Percentiles rank a stretch among this genome's conserved stretches.
phyloP scores from a whole-genome alignment of 2,888 invertebrate genomes.

The Leptopilina myrica region DNA sequence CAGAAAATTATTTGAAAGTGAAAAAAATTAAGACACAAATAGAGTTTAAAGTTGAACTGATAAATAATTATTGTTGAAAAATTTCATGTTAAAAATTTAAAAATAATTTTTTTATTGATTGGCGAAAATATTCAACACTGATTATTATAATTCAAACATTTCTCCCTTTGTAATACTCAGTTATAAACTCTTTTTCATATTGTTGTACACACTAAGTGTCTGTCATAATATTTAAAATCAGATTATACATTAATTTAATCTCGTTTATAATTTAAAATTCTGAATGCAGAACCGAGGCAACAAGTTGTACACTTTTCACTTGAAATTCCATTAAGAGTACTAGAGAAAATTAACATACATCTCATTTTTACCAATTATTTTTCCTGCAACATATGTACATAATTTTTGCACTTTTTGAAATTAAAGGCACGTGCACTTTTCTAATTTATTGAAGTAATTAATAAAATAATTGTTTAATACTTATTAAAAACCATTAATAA shows the following conservation, averaged over 20 bases:
- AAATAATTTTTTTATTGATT: too few species aligned
- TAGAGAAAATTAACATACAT: not conserved
- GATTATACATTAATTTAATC: slow-evolving; percentile 10
- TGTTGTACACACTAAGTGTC: not conserved
- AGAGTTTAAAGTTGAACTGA: too few species aligned
- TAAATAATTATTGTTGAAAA: too few species aligned
- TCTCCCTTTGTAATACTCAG: not conserved
- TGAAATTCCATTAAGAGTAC: slow-evolving; percentile 7
- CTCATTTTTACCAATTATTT: not conserved
- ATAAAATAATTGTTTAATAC: too few species aligned
- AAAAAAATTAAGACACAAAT: too few species aligned
- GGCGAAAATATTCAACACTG: too few species aligned
- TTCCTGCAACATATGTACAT: not conserved
- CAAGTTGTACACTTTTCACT: slow-evolving; percentile 15
- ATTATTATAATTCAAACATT: not conserved
- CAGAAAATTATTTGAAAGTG: too few species aligned
- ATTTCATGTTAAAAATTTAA: too few species aligned
- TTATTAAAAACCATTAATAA: too few species aligned
- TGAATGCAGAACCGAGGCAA: slow-evolving; percentile 11
- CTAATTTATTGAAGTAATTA: too few species aligned
- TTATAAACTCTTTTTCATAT: not conserved
- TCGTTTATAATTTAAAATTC: slow-evolving; percentile 1
- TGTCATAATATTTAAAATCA: slow-evolving; percentile 14
- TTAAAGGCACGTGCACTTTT: too few species aligned
- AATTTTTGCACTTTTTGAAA: too few species aligned